Evolutionary conservation across 2,888 invertebrate genomes (phyloP).

Genomic region (Agriotes lineatus): DNA sequence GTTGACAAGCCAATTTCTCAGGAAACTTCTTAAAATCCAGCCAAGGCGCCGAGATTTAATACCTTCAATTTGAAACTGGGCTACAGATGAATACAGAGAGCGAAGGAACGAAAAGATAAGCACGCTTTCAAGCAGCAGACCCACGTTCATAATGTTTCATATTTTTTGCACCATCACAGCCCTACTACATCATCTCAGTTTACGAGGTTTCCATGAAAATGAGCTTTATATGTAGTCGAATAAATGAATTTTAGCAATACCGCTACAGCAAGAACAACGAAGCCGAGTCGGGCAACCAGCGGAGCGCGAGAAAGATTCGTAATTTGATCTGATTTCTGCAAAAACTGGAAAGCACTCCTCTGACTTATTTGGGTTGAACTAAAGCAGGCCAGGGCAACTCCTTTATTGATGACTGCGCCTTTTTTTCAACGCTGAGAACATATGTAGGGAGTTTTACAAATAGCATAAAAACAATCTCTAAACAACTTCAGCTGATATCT

Average conservation of each 20-base stretch:
- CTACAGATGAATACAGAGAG: constrained; percentile 46
- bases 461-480: too few species aligned
- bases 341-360: background rate
- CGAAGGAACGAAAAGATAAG: constrained; percentile 49
- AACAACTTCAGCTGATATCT: too few species aligned
- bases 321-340: constrained; percentile 1
- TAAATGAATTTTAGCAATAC: constrained; percentile 25
- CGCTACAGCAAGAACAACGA: constrained; percentile 1
- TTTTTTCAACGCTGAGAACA: too few species aligned
- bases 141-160: constrained; percentile 49
- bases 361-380: too few species aligned
- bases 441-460: too few species aligned
- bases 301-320: constrained; percentile 11
- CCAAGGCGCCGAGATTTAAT: constrained; percentile 54
- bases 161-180: constrained; percentile 46
- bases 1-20: constrained; percentile 57
- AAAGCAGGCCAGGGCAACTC: too few species aligned
- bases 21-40: constrained; percentile 53
- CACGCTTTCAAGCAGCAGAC: constrained; percentile 48
- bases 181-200: constrained; percentile 31
- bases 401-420: too few species aligned
- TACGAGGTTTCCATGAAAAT: constrained; percentile 34
- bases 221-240: constrained; percentile 25
- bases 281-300: background rate
- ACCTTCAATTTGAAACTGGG: constrained; percentile 56